phyloP scores from a whole-genome alignment of 1,140 invertebrate species.

The Metaphire vulgaris region DNA sequence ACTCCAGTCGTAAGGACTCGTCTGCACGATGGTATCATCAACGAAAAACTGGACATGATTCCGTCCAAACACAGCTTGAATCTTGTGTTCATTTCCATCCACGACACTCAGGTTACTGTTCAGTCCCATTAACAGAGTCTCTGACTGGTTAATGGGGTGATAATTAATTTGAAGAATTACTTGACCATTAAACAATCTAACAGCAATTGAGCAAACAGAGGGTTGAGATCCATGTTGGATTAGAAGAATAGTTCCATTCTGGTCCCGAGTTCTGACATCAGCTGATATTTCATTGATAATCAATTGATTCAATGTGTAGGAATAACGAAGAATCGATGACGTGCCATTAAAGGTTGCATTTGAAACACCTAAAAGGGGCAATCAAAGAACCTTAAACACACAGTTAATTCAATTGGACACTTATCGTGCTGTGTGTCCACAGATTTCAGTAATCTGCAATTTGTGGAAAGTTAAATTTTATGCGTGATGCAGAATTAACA shows the following conservation, averaged over 20 bases:
- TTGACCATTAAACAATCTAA: background rate
- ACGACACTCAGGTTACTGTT: too few species aligned
- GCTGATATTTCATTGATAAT: slow-evolving; percentile 32
- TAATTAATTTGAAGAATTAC: background rate
- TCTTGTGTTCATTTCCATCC: too few species aligned
- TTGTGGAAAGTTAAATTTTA: too few species aligned
- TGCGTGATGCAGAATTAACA: too few species aligned
- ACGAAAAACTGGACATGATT: background rate
- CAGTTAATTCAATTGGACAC: too few species aligned
- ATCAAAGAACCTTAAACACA: slow-evolving; percentile 62
- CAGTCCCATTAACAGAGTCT: too few species aligned
- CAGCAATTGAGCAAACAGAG: background rate
- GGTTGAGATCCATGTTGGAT: slow-evolving; percentile 26
- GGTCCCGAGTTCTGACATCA: slow-evolving; percentile 36
- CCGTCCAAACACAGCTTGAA: too few species aligned
- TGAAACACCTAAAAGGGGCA: background rate
- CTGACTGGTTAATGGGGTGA: too few species aligned
- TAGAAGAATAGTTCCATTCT: slow-evolving; percentile 37
- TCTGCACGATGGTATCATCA: too few species aligned
- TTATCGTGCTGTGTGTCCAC: too few species aligned
- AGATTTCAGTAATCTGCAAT: too few species aligned
- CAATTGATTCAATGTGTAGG: background rate
- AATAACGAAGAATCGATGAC: background rate
- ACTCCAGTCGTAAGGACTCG: background rate
- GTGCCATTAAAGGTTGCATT: background rate